Conservation (phyloP, 2,888 invertebrate genomes). For the Julus scanicus region DNA sequence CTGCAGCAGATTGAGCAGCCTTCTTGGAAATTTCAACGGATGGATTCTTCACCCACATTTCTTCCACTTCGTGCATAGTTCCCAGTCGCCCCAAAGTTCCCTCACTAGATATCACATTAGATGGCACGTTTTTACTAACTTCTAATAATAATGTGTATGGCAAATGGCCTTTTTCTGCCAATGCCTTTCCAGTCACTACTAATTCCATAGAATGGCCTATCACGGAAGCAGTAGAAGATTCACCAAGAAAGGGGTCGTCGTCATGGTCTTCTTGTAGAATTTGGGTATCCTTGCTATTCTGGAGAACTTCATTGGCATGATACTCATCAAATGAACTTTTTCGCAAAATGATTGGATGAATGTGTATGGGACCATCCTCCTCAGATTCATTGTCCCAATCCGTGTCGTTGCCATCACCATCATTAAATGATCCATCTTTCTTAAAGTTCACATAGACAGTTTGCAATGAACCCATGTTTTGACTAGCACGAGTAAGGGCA, state of each 20-base stretch:
- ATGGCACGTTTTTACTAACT: not conserved
- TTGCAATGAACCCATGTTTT: not conserved
- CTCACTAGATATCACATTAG: not conserved
- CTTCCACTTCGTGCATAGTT: constrained; percentile 54
- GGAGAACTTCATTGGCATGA: not conserved
- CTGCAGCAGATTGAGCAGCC: not conserved
- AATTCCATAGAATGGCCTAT: not conserved
- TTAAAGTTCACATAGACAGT: not conserved
- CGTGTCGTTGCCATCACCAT: constrained; percentile 3
- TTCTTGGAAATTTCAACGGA: not conserved
- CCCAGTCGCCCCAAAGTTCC: constrained; percentile 52
- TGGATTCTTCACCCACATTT: constrained; percentile 50
- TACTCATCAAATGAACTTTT: not conserved
- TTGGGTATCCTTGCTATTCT: not conserved
- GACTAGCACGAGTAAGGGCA: constrained; percentile 6
- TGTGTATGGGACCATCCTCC: not conserved
- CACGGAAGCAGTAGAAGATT: not conserved
- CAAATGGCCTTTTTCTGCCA: not conserved
- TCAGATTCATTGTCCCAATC: constrained; percentile 1
- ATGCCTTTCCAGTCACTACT: not conserved
- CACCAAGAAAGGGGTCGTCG: not conserved
- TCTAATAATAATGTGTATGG: not conserved
- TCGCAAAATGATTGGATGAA: not conserved
- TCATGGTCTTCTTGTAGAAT: not conserved
- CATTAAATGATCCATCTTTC: constrained; percentile 12